Evolutionary conservation across 2,888 invertebrate species (phyloP), one percentile per base, ranked within the genome.

Genomic region (Phengaris alcon): DNA sequence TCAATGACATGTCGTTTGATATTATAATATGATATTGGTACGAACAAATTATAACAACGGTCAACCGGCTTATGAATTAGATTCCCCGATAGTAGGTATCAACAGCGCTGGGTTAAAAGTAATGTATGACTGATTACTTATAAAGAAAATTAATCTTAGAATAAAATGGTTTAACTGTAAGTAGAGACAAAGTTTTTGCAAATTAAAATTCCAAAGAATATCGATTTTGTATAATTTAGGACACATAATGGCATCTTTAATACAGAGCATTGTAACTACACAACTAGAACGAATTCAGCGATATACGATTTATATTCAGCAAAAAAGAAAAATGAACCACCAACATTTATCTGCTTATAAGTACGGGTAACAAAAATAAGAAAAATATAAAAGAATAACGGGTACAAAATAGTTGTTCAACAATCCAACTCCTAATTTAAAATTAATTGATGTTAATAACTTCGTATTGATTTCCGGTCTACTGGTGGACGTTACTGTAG

Each of bases 401-500:
- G 64, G 64, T 64, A 64, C 35, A 64, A 64, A 64, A 64, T 35
- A 64, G 64, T 35, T 64, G 64, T 64, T 35, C 35, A 13, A 35
- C 4, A 44, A 64, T 64, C 64, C 64, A 6, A 64, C 44, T 64
- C 64, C 64, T 64, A 64, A 64, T 64, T 64, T 12, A 64, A 64
- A 64, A 64, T 35, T 35, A 35, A 64, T 44, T 64, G 59, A 64
- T 64, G 3, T 57, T 15, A 57, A 15, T 35, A 35, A 4, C 15
- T 57, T 15, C 9, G 57, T n/a, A 7, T 51, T 54, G 10, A 13
- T 59, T 22, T 59, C 9, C 9, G 15, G 59, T 15, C 59, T 22
- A 59, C 59, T 22, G 59, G 22, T 15, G 10, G 59, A 57, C 59
- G 59, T 22, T 22, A 22, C 12, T 9, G 59, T 64, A 64, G 35